phyloP scores from a whole-genome alignment of 1,140 invertebrate species.

The Ditylenchus dipsaci region DNA sequence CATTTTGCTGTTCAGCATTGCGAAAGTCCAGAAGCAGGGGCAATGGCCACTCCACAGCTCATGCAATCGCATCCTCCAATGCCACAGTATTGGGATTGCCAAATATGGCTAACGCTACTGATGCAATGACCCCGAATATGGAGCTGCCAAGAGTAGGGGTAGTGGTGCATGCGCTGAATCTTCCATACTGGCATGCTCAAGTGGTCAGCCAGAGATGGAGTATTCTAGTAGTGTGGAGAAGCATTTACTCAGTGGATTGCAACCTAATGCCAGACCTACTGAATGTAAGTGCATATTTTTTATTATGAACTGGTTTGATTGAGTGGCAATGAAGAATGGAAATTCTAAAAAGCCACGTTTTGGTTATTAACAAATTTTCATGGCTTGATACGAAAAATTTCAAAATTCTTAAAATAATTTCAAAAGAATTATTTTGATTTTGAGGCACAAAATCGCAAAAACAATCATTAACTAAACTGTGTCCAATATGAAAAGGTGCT shows the following conservation, averaged over 20 bases:
- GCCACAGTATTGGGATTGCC: background rate
- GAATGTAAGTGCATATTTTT: background rate
- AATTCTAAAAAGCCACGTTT: too few species aligned
- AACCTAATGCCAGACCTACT: background rate
- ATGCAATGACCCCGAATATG: background rate
- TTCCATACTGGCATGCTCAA: background rate
- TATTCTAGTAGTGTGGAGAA: background rate
- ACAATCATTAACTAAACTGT: too few species aligned
- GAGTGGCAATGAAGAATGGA: too few species aligned
- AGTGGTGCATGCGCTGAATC: too few species aligned
- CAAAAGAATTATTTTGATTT: too few species aligned
- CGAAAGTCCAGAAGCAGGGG: background rate
- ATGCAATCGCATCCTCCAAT: background rate
- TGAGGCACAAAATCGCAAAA: too few species aligned
- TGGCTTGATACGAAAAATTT: too few species aligned
- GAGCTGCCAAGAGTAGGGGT: background rate
- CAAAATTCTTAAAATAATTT: too few species aligned
- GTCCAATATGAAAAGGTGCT: too few species aligned
- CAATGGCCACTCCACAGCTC: background rate
- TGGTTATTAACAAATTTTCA: too few species aligned
- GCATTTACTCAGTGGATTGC: background rate
- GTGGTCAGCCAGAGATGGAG: background rate
- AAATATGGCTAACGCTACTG: background rate
- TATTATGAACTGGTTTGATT: too few species aligned
- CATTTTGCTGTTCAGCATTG: background rate